phyloP scores from a whole-genome alignment of 1,140 invertebrate species.

The Drosophila obscura region DNA sequence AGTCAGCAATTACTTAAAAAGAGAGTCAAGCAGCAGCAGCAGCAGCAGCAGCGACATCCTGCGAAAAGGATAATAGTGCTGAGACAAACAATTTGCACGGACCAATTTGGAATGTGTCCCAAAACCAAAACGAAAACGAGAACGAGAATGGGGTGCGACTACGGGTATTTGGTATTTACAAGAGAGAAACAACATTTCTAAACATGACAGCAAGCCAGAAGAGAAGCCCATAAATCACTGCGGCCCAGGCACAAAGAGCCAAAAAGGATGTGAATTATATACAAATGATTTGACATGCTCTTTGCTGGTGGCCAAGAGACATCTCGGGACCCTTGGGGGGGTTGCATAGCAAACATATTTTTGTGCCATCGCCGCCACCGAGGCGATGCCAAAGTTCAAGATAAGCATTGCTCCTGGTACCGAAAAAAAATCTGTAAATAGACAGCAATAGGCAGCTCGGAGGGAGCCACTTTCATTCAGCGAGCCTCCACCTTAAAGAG shows the following conservation, averaged over 20 bases:
- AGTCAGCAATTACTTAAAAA: constrained; percentile 82
- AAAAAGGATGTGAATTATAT: constrained; percentile 80
- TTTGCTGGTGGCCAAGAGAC: no score
- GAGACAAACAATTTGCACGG: constrained; percentile 71
- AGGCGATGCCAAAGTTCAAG: constrained; percentile 66
- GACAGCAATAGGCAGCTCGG: no score
- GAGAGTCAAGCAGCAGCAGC: constrained; percentile 10
- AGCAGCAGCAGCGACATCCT: constrained; percentile 28
- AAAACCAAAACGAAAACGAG: background rate
- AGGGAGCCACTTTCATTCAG: background rate
- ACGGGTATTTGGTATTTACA: constrained; percentile 53
- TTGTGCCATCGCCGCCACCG: constrained; percentile 12
- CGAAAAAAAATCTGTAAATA: background rate
- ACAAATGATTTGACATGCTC: constrained; percentile 80
- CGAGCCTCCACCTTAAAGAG: constrained; percentile 9
- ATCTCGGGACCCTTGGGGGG: constrained; percentile 22
- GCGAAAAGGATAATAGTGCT: constrained; percentile 80
- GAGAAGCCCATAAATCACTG: constrained; percentile 69
- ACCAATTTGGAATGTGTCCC: constrained; percentile 58
- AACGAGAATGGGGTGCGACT: no score
- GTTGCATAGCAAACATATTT: constrained; percentile 28
- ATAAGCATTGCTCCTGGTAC: constrained; percentile 41
- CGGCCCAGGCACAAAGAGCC: constrained; percentile 37
- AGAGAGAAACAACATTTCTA: constrained; percentile 42
- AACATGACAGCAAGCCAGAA: constrained; percentile 54